Percentiles rank a stretch among this genome's conserved stretches.
Evolutionary conservation across 2,797 vertebrate species (phyloP).

Genomic region (Sebastes elongatus): DNA sequence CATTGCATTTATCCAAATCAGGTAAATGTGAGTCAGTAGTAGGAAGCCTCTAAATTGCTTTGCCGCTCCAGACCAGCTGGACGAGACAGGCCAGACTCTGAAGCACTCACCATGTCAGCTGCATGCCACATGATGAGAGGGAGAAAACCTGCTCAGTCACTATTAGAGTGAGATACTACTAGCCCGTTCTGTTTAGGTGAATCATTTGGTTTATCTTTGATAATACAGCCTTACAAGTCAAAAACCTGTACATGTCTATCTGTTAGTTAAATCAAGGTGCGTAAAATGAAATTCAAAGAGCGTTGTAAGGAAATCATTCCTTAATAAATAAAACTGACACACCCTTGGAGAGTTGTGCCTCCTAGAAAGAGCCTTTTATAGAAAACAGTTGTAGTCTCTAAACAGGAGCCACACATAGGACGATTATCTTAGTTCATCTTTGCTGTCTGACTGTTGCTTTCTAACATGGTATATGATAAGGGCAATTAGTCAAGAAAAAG

Average conservation of each 20-base stretch:
- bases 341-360: not conserved
- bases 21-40: not conserved
- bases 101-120: constrained; percentile 44
- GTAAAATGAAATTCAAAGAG: not conserved
- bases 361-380: not conserved
- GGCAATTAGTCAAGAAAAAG: constrained; percentile 7
- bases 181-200: not conserved
- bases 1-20: constrained; percentile 19
- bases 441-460: constrained; percentile 47
- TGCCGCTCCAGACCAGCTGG: constrained; percentile 54
- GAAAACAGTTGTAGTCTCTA: not conserved
- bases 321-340: not conserved
- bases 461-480: not conserved
- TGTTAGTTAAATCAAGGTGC: not conserved
- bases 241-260: not conserved
- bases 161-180: not conserved
- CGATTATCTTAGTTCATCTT: not conserved
- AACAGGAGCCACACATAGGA: not conserved
- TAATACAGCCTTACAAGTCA: not conserved
- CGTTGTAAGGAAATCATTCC: not conserved
- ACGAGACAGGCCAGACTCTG: constrained; percentile 44
- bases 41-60: not conserved
- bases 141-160: not conserved
- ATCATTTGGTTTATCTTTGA: not conserved
- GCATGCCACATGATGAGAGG: constrained; percentile 22